Base-by-base conservation (phyloP, 1,140 invertebrate genomes). In the Drosophila seguyi region DNA sequence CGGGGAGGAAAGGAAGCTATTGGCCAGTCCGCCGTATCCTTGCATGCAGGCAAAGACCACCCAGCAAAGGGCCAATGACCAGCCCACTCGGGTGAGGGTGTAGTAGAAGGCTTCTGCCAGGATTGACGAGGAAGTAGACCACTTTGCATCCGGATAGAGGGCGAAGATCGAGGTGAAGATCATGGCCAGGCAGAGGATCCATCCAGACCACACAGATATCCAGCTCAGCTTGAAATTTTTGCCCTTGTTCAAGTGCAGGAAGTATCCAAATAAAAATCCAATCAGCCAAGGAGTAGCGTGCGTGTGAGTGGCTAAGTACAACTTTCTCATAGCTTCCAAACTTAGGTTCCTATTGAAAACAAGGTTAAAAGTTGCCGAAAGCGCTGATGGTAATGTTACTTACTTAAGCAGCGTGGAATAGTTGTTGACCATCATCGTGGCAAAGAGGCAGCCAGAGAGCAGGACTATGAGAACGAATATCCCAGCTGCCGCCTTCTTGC, bases 21-120 rank as follows among this genome's bases (percentile, higher is more conserved):
- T 93, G 18, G 94, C 91, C 31, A 92, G 90, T 75, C 93, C 95
- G 75, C 94, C 95, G 84, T 95, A 94, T 47, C 95, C 95, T 59
- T 94, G 93, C 10, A 93, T 91, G 75, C 96, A 96, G 3, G 95
- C 95, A 52, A 95, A 95, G 8, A 96, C 94, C 4, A 97, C 93
- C 95, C 95, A 96, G 1, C 93, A 93, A 2, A 97, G 47, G 1
- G 93, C 93, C 0, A 95, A 3, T 0, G 94, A 93, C 94, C 96
- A 97, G 57, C 27, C 90, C 3, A 94, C n/a, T n/a, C n/a, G n/a
- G n/a, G n/a, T n/a, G n/a, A n/a, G n/a, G n/a, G n/a, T n/a, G n/a
- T n/a, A n/a, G 69, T 96, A 96, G 13, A 95, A 92, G 3, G 95
- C 93, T 2, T 94, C 93, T 50, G 93, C 93, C 6, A 90, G 48